Evolutionary conservation across 2,888 invertebrate genomes (phyloP).

Genomic region (Netelia inedita): DNA sequence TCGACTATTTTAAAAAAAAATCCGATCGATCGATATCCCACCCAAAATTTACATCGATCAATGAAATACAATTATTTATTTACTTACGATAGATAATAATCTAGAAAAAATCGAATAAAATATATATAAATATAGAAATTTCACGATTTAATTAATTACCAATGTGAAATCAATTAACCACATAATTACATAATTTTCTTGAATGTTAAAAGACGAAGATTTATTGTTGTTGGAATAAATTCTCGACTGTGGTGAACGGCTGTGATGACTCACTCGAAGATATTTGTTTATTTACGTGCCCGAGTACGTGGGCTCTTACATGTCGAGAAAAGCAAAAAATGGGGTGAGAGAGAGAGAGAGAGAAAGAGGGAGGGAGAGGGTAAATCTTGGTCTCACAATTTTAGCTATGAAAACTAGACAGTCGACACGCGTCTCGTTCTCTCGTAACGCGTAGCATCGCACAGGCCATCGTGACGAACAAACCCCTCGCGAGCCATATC

Average conservation of each 20-base stretch:
- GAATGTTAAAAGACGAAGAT: neutral
- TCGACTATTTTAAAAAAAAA: too few species aligned
- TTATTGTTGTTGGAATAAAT: conserved; percentile 32
- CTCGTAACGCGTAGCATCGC: neutral
- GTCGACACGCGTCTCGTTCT: conserved; percentile 63
- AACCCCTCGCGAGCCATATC: conserved; percentile 54
- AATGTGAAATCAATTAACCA: neutral
- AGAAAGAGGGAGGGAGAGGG: conserved; percentile 48
- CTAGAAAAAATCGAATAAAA: neutral
- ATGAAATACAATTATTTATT: too few species aligned
- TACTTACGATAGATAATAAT: too few species aligned
- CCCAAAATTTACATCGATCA: too few species aligned
- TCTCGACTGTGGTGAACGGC: conserved; percentile 65
- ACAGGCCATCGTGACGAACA: conserved; percentile 21
- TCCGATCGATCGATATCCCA: too few species aligned
- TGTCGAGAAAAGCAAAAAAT: conserved; percentile 7
- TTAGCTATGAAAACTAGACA: conserved; percentile 38
- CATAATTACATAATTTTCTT: neutral
- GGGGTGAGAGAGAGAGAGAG: conserved; percentile 42
- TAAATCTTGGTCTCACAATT: conserved; percentile 39
- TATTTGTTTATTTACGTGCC: conserved; percentile 76
- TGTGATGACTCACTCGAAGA: conserved; percentile 74
- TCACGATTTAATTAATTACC: neutral
- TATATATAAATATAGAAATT: neutral
- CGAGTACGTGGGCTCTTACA: conserved; percentile 55